Conservation (phyloP, 2,888 invertebrate species). For the Polietes domitor region DNA sequence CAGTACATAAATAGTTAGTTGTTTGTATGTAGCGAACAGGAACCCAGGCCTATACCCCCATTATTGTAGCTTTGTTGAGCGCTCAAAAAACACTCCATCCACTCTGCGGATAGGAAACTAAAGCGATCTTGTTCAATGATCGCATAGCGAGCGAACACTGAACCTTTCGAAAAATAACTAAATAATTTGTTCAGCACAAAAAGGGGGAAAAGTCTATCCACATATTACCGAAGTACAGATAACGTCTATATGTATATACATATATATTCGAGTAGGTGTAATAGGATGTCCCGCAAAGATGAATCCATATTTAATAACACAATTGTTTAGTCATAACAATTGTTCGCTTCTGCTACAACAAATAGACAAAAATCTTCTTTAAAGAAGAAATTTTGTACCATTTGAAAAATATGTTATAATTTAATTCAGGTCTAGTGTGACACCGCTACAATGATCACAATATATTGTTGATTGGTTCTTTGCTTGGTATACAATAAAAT, state of each 20-base stretch:
- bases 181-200: background rate
- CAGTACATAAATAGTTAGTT: background rate
- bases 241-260: background rate
- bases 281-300: background rate
- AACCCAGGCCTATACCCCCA: constrained; percentile 8
- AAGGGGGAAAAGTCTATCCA: background rate
- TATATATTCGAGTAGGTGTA: background rate
- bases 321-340: no score
- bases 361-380: no score
- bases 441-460: no score
- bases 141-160: constrained; percentile 16
- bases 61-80: background rate
- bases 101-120: no score
- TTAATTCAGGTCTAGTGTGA: no score
- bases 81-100: background rate
- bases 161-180: constrained; percentile 2
- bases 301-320: no score
- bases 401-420: no score
- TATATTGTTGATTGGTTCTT: no score
- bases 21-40: background rate
- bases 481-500: no score
- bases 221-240: background rate
- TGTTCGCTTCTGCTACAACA: no score
- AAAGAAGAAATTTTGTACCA: no score
- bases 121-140: constrained; percentile 22